A percentile compares a stretch with the other conserved stretches of the same genome.
phyloP scores from a whole-genome alignment of 2,113 vertebrate species.

The Macrotis lagotis region DNA sequence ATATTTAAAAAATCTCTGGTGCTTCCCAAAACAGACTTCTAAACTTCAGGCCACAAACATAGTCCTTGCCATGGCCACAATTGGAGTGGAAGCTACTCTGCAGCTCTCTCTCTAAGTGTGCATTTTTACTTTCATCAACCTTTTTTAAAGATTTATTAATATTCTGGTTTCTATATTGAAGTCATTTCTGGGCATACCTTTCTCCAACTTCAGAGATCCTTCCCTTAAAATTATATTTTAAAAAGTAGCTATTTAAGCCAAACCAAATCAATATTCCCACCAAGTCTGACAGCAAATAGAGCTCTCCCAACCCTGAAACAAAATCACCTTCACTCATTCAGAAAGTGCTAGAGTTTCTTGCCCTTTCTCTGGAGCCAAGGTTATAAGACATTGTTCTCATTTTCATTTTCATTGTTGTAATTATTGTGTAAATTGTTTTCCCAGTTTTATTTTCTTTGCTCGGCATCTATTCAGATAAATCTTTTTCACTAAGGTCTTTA shows the following conservation, averaged over 20 bases:
- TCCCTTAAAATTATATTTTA: neutral
- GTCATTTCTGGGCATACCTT: neutral
- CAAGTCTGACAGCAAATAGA: neutral
- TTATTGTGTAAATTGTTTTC: neutral
- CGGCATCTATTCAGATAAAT: neutral
- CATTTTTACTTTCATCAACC: neutral
- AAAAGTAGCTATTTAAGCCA: neutral
- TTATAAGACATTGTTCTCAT: neutral
- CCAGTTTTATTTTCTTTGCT: neutral
- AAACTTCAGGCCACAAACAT: neutral
- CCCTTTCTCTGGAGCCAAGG: neutral
- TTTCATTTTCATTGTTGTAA: neutral
- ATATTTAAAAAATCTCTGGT: conserved; percentile 3
- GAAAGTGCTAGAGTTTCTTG: neutral
- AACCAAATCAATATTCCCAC: neutral
- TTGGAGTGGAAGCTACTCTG: neutral
- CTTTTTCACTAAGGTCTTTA: neutral
- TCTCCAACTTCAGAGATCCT: neutral
- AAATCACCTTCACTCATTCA: neutral
- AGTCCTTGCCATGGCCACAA: neutral
- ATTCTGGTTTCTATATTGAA: neutral
- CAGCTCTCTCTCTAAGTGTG: neutral
- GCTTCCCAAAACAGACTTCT: neutral
- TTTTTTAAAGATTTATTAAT: neutral
- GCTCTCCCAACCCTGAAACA: neutral